Evolutionary conservation across 1,140 invertebrate species (phyloP).

Genomic region (Akabosia matsudoensis): DNA sequence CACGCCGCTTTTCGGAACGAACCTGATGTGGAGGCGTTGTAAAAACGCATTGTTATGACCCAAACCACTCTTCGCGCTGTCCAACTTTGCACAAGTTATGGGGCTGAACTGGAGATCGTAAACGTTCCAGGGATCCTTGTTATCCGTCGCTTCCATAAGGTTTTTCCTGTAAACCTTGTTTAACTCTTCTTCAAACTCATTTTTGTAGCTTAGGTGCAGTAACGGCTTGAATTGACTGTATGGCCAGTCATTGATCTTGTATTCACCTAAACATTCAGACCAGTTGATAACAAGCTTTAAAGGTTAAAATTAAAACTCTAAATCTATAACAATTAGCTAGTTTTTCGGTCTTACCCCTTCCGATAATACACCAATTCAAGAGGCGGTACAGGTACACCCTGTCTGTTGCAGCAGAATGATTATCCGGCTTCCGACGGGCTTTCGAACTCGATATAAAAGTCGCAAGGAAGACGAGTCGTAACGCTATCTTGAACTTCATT

Average conservation of each 20-base stretch:
- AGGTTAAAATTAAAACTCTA: too few relatives aligned
- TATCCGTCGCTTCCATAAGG: background rate
- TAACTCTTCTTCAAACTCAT: background rate
- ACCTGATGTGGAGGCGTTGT: background rate
- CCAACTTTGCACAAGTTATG: background rate
- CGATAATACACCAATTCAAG: slow-evolving; percentile 1
- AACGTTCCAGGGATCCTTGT: background rate
- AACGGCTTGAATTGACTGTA: background rate
- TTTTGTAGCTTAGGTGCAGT: background rate
- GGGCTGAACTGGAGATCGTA: background rate
- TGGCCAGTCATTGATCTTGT: background rate
- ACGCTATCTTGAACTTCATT: too few relatives aligned
- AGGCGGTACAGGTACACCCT: background rate
- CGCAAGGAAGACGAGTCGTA: too few relatives aligned
- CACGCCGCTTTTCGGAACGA: background rate
- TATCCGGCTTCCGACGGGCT: background rate
- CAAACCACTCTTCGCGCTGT: background rate
- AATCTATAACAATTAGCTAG: too few relatives aligned
- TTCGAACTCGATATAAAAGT: background rate
- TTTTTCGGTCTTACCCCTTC: background rate
- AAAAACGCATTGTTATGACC: background rate
- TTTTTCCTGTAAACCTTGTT: background rate
- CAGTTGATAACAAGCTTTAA: too few relatives aligned
- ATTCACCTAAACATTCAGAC: background rate
- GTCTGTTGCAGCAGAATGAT: background rate